phyloP scores from a whole-genome alignment of 30 jellyfish, hydroid and myxozoan genomes.

The Aurelia coerulea region DNA sequence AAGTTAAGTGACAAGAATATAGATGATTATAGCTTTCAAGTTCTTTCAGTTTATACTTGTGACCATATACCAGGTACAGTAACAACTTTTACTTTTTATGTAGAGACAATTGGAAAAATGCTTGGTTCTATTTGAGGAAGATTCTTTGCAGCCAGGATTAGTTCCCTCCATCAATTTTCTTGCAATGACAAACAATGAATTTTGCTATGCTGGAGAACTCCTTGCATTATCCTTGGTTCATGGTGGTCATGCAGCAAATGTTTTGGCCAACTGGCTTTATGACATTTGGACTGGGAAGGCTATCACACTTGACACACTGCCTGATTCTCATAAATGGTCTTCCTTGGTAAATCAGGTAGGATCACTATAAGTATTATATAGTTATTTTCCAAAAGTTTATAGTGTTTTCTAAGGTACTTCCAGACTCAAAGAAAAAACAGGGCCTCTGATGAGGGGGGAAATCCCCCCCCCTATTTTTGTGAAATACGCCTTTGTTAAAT shows the following conservation, averaged over 20 bases:
- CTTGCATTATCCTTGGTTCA: background rate
- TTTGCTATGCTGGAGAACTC: background rate
- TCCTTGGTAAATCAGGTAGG: background rate
- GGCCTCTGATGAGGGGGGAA: too few species aligned
- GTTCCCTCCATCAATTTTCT: background rate
- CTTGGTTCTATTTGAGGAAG: background rate
- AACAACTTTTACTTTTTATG: too few species aligned
- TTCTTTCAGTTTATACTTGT: too few species aligned
- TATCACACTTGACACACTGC: background rate
- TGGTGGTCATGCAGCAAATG: conserved; percentile 1
- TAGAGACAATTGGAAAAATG: background rate
- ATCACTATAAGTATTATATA: background rate
- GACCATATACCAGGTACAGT: too few species aligned
- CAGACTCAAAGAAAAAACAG: too few species aligned
- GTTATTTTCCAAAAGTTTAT: too few species aligned
- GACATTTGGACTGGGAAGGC: background rate
- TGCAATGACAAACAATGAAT: conserved; percentile 3
- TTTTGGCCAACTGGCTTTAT: conserved; percentile 1
- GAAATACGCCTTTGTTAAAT: too few species aligned
- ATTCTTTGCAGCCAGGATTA: background rate
- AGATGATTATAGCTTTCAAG: too few species aligned
- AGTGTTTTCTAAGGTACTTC: too few species aligned
- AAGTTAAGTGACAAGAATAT: too few species aligned
- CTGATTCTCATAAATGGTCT: background rate
- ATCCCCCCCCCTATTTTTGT: too few species aligned